phyloP scores from a whole-genome alignment of 2,888 invertebrate species.

The Mongoloraphidia duomilia region DNA sequence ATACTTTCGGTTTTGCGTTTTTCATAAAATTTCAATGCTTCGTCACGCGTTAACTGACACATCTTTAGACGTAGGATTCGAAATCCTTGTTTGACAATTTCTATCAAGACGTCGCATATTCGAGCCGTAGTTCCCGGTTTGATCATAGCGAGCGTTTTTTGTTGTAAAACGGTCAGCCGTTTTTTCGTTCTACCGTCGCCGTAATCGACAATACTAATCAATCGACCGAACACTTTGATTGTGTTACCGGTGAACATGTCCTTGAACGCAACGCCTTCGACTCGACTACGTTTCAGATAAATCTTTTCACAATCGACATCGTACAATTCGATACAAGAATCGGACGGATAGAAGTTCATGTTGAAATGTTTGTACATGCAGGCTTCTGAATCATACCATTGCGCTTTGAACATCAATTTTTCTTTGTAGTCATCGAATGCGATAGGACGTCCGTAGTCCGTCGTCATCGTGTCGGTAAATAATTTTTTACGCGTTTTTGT shows the following conservation, averaged over 20 bases:
- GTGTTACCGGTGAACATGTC: slow-evolving; percentile 63
- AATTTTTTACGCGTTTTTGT: too few relatives aligned
- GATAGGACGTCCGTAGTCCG: not conserved
- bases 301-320: slow-evolving; percentile 24
- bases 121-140: slow-evolving; percentile 56
- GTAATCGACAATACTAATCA: slow-evolving; percentile 57
- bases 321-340: slow-evolving; percentile 63
- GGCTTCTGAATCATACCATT: slow-evolving; percentile 78
- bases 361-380: slow-evolving; percentile 58
- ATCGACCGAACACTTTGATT: slow-evolving; percentile 56
- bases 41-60: slow-evolving; percentile 47
- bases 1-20: slow-evolving; percentile 40
- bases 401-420: slow-evolving; percentile 52
- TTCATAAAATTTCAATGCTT: slow-evolving; percentile 48
- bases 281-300: slow-evolving; percentile 47
- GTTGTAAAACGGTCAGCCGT: slow-evolving; percentile 44
- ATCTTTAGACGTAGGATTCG: slow-evolving; percentile 57
- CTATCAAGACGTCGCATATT: slow-evolving; percentile 59
- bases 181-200: slow-evolving; percentile 53
- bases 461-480: too few relatives aligned
- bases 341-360: slow-evolving; percentile 60
- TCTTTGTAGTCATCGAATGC: slow-evolving; percentile 30
- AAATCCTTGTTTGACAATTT: slow-evolving; percentile 45
- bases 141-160: slow-evolving; percentile 62
- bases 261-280: slow-evolving; percentile 46